Conservation (phyloP, 2,797 vertebrate genomes). For the Xenopus petersii region DNA sequence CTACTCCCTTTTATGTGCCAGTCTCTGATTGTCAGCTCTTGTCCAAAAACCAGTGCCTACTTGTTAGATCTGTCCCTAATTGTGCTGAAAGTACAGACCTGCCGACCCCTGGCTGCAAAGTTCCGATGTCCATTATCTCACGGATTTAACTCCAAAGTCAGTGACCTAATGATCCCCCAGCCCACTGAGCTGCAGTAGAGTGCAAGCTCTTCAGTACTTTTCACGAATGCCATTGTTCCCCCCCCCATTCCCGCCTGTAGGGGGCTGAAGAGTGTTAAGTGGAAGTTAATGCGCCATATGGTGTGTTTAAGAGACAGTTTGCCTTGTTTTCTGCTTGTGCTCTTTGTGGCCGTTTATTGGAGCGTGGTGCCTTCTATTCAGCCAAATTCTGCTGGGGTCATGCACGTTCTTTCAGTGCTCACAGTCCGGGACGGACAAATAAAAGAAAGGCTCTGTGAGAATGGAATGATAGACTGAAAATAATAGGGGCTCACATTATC, state of each 20-base stretch:
- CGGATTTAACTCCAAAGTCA: too few relatives aligned
- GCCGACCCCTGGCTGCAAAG: too few relatives aligned
- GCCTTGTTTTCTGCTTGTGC: constrained; percentile 36
- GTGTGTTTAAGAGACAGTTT: constrained; percentile 46
- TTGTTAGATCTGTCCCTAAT: too few relatives aligned
- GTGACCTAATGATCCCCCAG: too few relatives aligned
- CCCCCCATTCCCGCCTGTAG: neutral
- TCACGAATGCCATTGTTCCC: neutral
- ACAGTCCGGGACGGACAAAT: constrained; percentile 19
- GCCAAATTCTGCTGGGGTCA: constrained; percentile 34
- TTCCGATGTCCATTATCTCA: too few relatives aligned
- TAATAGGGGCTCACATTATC: neutral
- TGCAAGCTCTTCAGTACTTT: constrained; percentile 31
- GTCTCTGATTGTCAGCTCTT: too few relatives aligned
- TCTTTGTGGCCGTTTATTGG: constrained; percentile 34
- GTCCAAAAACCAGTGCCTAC: too few relatives aligned
- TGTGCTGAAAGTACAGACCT: too few relatives aligned
- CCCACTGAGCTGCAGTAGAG: neutral
- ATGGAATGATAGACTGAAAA: constrained; percentile 1
- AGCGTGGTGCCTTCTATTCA: constrained; percentile 36
- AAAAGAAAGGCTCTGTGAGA: constrained; percentile 12
- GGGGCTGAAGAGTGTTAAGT: constrained; percentile 41
- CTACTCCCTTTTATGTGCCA: too few relatives aligned
- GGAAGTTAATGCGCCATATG: constrained; percentile 50
- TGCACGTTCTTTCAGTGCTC: constrained; percentile 7